Evolutionary conservation across 2,888 invertebrate genomes (phyloP), one percentile per base, ranked within the genome.

Genomic region (Anthophora plumipes): DNA sequence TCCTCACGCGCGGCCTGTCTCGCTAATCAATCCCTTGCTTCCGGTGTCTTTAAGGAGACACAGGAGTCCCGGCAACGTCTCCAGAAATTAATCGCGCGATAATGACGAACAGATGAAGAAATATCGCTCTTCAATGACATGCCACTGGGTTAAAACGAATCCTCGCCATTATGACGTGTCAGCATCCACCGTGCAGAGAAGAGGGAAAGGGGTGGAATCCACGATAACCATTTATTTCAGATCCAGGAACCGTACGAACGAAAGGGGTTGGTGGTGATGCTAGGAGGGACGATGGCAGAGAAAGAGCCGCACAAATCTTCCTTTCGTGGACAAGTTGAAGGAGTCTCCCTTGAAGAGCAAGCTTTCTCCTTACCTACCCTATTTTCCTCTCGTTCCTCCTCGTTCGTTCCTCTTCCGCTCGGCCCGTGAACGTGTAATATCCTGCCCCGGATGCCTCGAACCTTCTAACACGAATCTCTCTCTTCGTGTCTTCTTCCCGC

Each of bases 361-460:
- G n/a, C n/a, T 76, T 66, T 59, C 37, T 57, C 12, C 6, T 60
- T 66, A 52, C 71, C 79, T 63, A 50, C 68, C 37, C 63, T 80
- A 77, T 63, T 73, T 74, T 81, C 75, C 77, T 72, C 64, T 63
- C 64, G 64, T 77, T 77, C 85, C 66, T 80, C 80, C 63, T 9
- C 43, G 43, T 41, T 57, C 20, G 55, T 48, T 54, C n/a, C 25
- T 39, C 41, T 43, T 52, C 41, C 39, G 17, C 39, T 52, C 17
- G 76, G 69, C 69, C 78, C 71, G 75, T 69, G 83, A 86, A 80
- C 83, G 85, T n/a, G n/a, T 86, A 90, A 90, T 90, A 89, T 90
- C 87, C 89, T 87, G 86, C 77, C 85, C 83, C 71, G 84, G 85
- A 68, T 84, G 66, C 72, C 84, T 82, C 78, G 76, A 79, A 74